Evolutionary conservation across 2,113 vertebrate species (phyloP).

Genomic region (Uria lomvia): DNA sequence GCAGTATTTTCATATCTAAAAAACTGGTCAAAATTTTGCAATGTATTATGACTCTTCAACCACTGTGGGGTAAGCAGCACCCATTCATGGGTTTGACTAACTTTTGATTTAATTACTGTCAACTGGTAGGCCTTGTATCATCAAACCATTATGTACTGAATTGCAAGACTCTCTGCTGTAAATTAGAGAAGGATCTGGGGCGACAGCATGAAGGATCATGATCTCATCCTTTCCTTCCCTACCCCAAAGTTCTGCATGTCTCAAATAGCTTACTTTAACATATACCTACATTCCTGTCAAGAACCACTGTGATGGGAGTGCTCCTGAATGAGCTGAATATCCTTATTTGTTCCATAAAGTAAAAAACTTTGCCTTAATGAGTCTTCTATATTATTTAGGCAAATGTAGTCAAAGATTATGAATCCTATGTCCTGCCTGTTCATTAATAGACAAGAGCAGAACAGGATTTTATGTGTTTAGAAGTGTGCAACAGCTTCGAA

Average conservation of each 20-base stretch:
- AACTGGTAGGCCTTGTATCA: not conserved
- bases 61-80: not conserved
- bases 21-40: not conserved
- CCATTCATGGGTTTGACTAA: not conserved
- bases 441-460: not conserved
- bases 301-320: no score
- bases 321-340: not conserved
- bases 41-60: not conserved
- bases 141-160: not conserved
- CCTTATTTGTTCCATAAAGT: not conserved
- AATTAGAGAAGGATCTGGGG: not conserved
- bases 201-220: not conserved
- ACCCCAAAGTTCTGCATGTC: not conserved
- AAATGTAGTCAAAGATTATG: not conserved
- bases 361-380: not conserved
- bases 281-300: not conserved
- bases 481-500: not conserved
- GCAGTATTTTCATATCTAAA: not conserved
- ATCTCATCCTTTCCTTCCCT: not conserved
- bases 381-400: not conserved
- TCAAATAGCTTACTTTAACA: not conserved
- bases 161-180: not conserved
- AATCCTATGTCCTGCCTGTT: not conserved
- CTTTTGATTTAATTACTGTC: not conserved
- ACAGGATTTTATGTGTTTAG: not conserved